Evolutionary conservation across 2,797 vertebrate genomes (phyloP).

Genomic region (Orientallactaga sibirica): DNA sequence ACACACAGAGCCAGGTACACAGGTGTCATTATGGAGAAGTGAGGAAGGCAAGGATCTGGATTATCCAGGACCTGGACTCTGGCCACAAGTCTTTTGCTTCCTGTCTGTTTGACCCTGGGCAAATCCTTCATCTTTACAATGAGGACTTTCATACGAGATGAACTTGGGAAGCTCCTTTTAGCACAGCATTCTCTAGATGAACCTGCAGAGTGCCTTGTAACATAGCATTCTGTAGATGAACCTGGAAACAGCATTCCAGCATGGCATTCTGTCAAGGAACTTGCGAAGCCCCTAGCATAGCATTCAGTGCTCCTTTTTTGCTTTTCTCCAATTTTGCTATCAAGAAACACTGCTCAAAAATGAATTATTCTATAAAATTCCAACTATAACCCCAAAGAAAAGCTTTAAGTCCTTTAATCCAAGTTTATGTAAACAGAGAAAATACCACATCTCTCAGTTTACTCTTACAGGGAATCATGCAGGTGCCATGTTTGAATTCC

Average conservation of each 20-base stretch:
- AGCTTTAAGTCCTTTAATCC: not conserved
- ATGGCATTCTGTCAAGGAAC: not conserved
- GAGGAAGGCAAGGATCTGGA: not conserved
- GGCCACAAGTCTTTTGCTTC: not conserved
- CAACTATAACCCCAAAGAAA: not conserved
- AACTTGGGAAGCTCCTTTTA: conserved; percentile 1
- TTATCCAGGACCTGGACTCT: not conserved
- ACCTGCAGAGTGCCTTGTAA: too few species aligned
- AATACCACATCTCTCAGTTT: not conserved
- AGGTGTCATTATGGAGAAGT: not conserved
- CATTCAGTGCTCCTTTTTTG: not conserved
- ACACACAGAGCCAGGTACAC: not conserved
- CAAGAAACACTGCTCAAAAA: not conserved
- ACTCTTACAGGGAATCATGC: not conserved
- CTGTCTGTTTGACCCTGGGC: not conserved
- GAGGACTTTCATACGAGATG: not conserved
- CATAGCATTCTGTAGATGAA: too few species aligned
- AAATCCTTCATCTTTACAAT: conserved; percentile 38
- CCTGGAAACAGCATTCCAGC: too few species aligned
- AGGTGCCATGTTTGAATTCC: not conserved
- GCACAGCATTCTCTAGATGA: not conserved
- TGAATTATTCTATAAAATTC: conserved; percentile 49
- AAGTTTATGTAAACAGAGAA: not conserved
- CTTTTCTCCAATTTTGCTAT: conserved; percentile 18
- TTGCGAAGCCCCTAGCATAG: not conserved